Base-by-base conservation (phyloP, 2,797 vertebrate genomes). In the Fistularia tabacaria region DNA sequence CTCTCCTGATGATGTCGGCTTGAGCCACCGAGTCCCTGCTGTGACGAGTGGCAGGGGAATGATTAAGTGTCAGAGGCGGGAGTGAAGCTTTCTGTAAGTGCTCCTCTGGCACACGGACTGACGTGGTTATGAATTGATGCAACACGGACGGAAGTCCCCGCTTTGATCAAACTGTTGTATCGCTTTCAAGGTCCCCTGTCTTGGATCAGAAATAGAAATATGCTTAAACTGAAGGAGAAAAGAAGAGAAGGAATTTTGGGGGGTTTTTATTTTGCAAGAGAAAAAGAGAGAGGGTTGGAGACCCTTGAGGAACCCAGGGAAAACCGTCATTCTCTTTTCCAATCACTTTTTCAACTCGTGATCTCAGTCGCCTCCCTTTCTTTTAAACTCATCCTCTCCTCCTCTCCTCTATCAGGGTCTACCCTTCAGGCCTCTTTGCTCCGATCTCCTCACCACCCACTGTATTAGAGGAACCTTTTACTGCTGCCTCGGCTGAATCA, bases 391-490 rank as follows among this genome's bases (percentile, higher is more conserved):
- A 36, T 59, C 58, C 46, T 51, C 63, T 54, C 52, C 51, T 49
- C 64, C 63, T 68, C 58, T 64, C 78, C 64, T 66, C 65, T 84
- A 79, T 79, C 79, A 65, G 73, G 69, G 65, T 80, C 74, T 76
- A 80, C 87, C 79, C 81, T 87, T 81, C 77, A 78, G 82, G 76
- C 76, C 76, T 59, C 80, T 75, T 66, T 45, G 14, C 71, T 46
- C 74, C 61, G 71, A 77, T 84, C 78, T 80, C 58, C 74, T 81
- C 80, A 57, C 82, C 71, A 70, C 62, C 64, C 58, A 46, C 66
- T 65, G 85, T 68, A 79, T 83, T 81, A 82, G 73, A 74, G 70
- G 66, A 83, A 76, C 74, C 78, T 82, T 85, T 83, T 77, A 79
- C 76, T 59, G 69, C 66, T 59, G 67, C 60, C 80, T 80, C 47